Evolutionary conservation across 2,888 invertebrate genomes (phyloP).

Genomic region (Chalcis sispes): DNA sequence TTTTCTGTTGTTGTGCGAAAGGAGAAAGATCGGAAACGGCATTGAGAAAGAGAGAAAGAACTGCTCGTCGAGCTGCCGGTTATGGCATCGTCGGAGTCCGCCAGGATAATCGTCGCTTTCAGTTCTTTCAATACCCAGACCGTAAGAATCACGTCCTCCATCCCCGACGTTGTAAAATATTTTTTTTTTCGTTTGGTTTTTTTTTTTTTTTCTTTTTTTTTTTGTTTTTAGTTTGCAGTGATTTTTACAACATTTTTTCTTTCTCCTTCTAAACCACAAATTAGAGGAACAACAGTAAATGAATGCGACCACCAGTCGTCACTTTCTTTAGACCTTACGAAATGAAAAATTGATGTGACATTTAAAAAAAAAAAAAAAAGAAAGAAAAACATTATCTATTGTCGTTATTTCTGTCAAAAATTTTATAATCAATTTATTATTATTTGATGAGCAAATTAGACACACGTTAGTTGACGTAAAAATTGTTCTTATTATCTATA

Average conservation of each 20-base stretch:
- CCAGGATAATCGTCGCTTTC: constrained; percentile 75
- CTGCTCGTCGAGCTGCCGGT: constrained; percentile 74
- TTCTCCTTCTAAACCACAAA: constrained; percentile 49
- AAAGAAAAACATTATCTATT: too few species aligned
- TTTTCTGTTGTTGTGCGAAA: constrained; percentile 60
- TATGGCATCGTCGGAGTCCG: constrained; percentile 76
- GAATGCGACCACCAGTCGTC: constrained; percentile 36
- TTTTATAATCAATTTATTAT: too few species aligned
- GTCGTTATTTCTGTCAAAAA: too few species aligned
- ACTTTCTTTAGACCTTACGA: constrained; percentile 18
- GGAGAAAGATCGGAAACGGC: constrained; percentile 69
- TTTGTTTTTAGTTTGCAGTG: constrained; percentile 40
- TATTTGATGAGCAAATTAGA: too few species aligned
- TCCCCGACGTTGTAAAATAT: constrained; percentile 31
- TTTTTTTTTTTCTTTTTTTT: constrained; percentile 19
- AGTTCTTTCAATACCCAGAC: constrained; percentile 74
- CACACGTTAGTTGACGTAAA: too few species aligned
- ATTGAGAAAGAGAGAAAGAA: constrained; percentile 70
- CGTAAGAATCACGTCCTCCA: constrained; percentile 68
- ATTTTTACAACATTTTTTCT: constrained; percentile 28
- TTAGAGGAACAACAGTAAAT: constrained; percentile 43
- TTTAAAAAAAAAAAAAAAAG: too few species aligned
- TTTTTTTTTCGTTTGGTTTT: constrained; percentile 18
- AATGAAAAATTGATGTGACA: background rate
- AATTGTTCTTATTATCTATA: too few species aligned